These are phyloP conservation scores for Mizuhopecten yessoensis DNA, from an alignment of 1,140 invertebrate genomes.

Conservation along the genomic window DNA sequence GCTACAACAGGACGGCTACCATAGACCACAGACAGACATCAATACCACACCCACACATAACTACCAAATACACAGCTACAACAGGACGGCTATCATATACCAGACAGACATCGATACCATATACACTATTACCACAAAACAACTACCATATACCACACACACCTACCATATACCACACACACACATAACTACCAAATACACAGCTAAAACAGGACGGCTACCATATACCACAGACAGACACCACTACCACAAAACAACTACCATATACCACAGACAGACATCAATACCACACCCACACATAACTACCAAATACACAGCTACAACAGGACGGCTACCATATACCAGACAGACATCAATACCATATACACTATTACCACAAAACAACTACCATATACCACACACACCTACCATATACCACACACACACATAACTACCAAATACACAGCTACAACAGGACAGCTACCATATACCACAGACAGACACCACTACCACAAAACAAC, in stretches of 20 bases:
- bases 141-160: background rate
- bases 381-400: background rate
- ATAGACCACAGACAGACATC: no score
- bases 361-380: background rate
- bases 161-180: constrained; percentile 22
- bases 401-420: no score
- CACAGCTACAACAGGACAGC: no score
- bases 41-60: no score
- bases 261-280: background rate
- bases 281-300: background rate
- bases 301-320: background rate
- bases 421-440: no score
- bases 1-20: no score
- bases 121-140: no score
- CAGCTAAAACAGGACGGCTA: background rate
- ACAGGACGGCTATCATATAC: no score
- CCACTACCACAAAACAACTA: background rate
- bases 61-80: no score
- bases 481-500: background rate
- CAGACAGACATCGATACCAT: no score
- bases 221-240: background rate
- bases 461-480: no score
- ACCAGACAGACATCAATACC: background rate
- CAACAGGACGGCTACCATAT: background rate
- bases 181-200: background rate